Evolutionary conservation across 1,140 invertebrate species (phyloP).

Genomic region (Phenacoccus solenopsis): DNA sequence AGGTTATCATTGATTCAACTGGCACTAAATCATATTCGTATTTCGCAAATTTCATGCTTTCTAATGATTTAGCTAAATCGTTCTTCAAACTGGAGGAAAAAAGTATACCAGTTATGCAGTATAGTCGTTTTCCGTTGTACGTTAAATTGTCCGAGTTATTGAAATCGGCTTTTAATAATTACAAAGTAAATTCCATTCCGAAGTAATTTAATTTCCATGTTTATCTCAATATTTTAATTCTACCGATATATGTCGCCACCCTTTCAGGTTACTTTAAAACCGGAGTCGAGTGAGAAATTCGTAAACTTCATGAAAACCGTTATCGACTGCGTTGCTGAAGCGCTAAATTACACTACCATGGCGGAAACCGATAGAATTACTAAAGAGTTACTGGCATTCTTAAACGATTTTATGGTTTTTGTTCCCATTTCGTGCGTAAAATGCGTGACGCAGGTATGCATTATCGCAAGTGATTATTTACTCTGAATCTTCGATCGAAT

Average conservation of each 20-base stretch:
- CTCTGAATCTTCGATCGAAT: no score
- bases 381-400: slow-evolving; percentile 67
- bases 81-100: slow-evolving; percentile 28
- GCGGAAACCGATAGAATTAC: slow-evolving; percentile 56
- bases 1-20: neutral
- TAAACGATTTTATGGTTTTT: slow-evolving; percentile 55
- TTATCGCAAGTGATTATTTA: neutral
- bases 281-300: slow-evolving; percentile 58
- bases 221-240: no score
- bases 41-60: no score
- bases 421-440: slow-evolving; percentile 55
- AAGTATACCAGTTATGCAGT: slow-evolving; percentile 43
- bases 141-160: slow-evolving; percentile 62
- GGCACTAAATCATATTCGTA: no score
- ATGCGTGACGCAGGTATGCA: slow-evolving; percentile 47
- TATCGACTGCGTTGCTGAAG: slow-evolving; percentile 52
- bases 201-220: no score
- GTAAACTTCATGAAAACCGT: slow-evolving; percentile 49
- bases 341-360: slow-evolving; percentile 63
- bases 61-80: neutral
- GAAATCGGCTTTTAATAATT: slow-evolving; percentile 61
- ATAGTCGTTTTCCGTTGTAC: slow-evolving; percentile 56
- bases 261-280: slow-evolving; percentile 54
- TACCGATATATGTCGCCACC: no score
- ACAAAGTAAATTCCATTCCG: slow-evolving; percentile 50